These are phyloP conservation scores for Nebria ingens DNA, from an alignment of 1,140 invertebrate species.

Conservation along the genomic window DNA sequence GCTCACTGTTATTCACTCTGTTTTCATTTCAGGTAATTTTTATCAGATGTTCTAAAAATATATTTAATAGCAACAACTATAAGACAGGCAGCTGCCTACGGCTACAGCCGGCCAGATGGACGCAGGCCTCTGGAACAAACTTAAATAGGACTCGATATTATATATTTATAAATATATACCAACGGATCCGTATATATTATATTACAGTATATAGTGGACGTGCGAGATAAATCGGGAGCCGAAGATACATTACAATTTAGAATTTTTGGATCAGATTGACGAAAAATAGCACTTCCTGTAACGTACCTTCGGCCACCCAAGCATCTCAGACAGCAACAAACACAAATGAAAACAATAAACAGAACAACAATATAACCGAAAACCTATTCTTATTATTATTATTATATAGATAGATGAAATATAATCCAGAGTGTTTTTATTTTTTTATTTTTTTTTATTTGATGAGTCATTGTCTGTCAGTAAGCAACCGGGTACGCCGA, in stretches of 20 bases:
- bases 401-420: not conserved
- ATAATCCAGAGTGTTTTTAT: not conserved
- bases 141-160: not conserved
- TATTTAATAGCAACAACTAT: slow-evolving; percentile 20
- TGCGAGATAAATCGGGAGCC: too few species aligned
- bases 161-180: not conserved
- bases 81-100: slow-evolving; percentile 17
- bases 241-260: too few species aligned
- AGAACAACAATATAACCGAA: not conserved
- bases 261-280: too few species aligned
- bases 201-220: not conserved
- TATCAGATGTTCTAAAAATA: slow-evolving; percentile 22
- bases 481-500: not conserved
- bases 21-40: slow-evolving; percentile 29
- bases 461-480: not conserved
- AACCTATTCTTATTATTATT: not conserved
- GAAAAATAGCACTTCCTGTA: too few species aligned
- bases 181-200: not conserved
- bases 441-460: too few species aligned
- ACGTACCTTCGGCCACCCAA: too few species aligned
- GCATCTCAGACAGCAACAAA: not conserved
- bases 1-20: slow-evolving; percentile 25
- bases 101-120: slow-evolving; percentile 10
- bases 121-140: not conserved
- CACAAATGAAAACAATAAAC: not conserved